Percentiles rank a stretch among this genome's conserved stretches.
Conservation (phyloP, 2,113 vertebrate species). For the Anser cygnoides region DNA sequence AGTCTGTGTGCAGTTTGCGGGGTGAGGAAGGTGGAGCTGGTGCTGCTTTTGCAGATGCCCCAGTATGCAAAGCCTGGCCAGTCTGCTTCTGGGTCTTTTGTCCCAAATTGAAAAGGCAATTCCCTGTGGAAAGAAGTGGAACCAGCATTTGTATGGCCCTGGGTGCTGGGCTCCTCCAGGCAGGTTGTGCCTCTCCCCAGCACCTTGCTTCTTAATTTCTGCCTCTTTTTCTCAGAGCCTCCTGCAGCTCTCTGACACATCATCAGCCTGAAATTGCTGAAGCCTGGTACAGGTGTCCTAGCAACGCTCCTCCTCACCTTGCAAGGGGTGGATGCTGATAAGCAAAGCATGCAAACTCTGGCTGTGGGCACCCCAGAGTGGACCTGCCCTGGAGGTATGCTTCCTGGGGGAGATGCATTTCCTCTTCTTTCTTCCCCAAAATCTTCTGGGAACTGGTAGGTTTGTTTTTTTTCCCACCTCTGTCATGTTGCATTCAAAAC, state of each 20-base stretch:
- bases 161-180: not conserved
- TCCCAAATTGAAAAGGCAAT: not conserved
- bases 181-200: rapidly evolving
- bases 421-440: not conserved
- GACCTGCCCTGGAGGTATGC: not conserved
- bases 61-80: rapidly evolving
- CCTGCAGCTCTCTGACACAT: not conserved
- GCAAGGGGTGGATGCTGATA: not conserved
- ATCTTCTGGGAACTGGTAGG: not conserved
- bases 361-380: not conserved
- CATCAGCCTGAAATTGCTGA: not conserved
- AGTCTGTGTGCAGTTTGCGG: not conserved
- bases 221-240: not conserved
- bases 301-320: not conserved
- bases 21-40: not conserved
- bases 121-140: not conserved
- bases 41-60: not conserved
- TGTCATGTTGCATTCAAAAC: not conserved
- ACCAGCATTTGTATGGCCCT: rapidly evolving
- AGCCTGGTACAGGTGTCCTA: not conserved
- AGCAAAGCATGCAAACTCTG: not conserved
- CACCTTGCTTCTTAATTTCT: not conserved
- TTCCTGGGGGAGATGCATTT: not conserved
- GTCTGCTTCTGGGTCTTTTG: not conserved
- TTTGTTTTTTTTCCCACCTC: not conserved